Conservation (phyloP, 2,113 vertebrate genomes). For the Cnemophilus loriae region DNA sequence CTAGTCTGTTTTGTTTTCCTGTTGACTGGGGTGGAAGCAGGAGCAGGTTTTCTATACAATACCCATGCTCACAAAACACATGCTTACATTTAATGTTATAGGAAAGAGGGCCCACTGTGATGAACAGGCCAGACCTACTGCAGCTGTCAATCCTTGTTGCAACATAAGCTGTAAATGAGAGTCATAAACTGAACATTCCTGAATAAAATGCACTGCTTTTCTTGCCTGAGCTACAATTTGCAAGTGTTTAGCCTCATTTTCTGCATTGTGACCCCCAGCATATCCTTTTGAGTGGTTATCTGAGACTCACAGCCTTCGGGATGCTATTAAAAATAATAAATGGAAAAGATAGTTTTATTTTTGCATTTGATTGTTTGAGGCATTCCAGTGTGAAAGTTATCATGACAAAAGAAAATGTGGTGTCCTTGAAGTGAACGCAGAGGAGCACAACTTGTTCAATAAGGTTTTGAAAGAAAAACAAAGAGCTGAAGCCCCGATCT, state of each 20-base stretch:
- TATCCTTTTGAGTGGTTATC: background rate
- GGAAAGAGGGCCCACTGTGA: background rate
- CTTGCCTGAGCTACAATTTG: background rate
- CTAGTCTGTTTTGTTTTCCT: background rate
- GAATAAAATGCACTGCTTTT: background rate
- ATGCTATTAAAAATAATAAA: background rate
- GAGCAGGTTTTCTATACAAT: background rate
- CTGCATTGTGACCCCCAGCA: background rate
- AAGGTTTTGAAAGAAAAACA: slow-evolving; percentile 54
- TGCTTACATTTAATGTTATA: background rate
- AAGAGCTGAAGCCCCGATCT: slow-evolving; percentile 40
- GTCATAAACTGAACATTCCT: background rate
- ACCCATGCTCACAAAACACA: background rate
- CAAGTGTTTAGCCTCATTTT: background rate
- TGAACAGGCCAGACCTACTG: background rate
- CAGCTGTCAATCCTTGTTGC: background rate
- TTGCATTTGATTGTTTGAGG: background rate
- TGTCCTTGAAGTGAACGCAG: slow-evolving; percentile 10
- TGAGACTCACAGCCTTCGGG: background rate
- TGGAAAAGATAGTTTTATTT: background rate
- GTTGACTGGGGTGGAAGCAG: background rate
- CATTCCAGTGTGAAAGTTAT: background rate
- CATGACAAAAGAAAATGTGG: background rate
- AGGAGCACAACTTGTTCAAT: background rate
- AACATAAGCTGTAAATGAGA: background rate